Conservation (phyloP, 2,113 vertebrate species). For the Carassius carassius region DNA sequence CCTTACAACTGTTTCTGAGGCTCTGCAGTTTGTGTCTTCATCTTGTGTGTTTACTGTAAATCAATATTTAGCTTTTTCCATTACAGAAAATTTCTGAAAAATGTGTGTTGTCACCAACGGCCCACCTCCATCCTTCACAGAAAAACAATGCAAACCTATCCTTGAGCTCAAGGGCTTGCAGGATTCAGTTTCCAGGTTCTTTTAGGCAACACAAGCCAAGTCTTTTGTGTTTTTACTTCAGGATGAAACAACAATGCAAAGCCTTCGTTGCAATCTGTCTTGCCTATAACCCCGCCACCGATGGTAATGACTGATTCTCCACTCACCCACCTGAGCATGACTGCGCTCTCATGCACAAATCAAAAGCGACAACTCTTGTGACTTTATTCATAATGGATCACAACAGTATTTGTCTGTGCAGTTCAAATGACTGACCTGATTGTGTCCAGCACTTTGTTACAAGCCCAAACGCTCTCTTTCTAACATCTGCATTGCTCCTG, state of each 20-base stretch:
- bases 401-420: neutral
- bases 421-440: neutral
- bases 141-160: neutral
- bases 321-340: neutral
- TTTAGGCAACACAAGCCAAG: neutral
- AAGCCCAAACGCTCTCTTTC: neutral
- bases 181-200: neutral
- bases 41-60: conserved; percentile 13
- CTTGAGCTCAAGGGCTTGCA: neutral
- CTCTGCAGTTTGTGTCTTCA: conserved; percentile 16
- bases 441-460: neutral
- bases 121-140: neutral
- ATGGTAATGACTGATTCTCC: neutral
- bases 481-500: neutral
- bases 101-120: neutral
- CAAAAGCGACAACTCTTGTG: neutral
- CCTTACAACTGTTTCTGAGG: conserved; percentile 11
- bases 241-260: neutral
- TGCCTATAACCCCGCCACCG: neutral
- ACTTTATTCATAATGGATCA: neutral
- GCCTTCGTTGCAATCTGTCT: neutral
- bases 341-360: neutral
- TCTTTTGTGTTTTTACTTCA: neutral
- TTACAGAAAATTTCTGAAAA: neutral
- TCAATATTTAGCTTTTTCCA: conserved; percentile 24